Conservation (phyloP, 2,113 vertebrate genomes). For the Sinocyclocheilus rhinocerous region DNA sequence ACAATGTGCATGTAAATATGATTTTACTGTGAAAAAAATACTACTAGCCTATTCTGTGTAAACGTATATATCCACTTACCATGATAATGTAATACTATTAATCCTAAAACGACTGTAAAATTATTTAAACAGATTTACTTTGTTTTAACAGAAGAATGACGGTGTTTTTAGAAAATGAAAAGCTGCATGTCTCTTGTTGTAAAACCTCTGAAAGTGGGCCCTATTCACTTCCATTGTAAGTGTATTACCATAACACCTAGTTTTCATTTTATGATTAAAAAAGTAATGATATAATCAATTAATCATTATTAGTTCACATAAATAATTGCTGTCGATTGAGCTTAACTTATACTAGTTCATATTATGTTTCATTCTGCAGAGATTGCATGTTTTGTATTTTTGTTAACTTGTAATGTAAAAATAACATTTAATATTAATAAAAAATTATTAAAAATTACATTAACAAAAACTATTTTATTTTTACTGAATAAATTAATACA, state of each 20-base stretch:
- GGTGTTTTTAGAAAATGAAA: not conserved
- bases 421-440: too few species aligned
- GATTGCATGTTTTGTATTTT: too few species aligned
- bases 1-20: not conserved
- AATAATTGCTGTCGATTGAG: not conserved
- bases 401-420: too few species aligned
- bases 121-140: not conserved
- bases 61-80: not conserved
- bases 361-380: not conserved
- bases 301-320: too few species aligned
- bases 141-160: not conserved
- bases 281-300: too few species aligned
- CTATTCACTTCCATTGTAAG: too few species aligned
- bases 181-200: not conserved
- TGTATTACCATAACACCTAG: not conserved
- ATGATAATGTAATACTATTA: not conserved
- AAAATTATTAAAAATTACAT: too few species aligned
- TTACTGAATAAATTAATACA: too few species aligned
- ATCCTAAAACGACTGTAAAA: not conserved
- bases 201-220: not conserved
- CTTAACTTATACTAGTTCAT: not conserved
- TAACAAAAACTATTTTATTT: too few species aligned
- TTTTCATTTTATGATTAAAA: not conserved
- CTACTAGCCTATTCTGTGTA: not conserved
- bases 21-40: not conserved